Base-by-base conservation (phyloP, 35 echinoderm and acorn worm genomes). In the Stichopus chloronotus region DNA sequence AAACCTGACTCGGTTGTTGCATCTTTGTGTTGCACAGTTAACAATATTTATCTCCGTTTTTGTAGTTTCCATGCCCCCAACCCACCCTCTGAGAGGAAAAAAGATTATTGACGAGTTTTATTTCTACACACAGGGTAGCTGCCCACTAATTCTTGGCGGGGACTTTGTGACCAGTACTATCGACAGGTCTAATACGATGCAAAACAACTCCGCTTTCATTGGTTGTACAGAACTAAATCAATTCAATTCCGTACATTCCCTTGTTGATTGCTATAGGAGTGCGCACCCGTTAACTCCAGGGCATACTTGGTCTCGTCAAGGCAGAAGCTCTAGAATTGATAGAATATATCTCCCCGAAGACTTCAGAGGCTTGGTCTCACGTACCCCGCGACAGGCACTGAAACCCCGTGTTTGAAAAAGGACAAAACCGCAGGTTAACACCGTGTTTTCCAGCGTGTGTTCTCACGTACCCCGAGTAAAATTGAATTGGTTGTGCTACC, bases 301-400 rank as follows among this genome's bases (percentile, higher is more conserved):
- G 3, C 86, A 88, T 52, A 88, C 86, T 59, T 69, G 59, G 86
- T 5, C 3, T 4, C 86, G 69, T 53, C 24, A 88, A 55, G 21
- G 59, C 5, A 9, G 23, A 16, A 69, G 56, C 69, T 88, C 86
- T 88, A 25, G 86, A 4, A 68, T 88, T 52, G 86, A 88, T 88
- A 5, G 86, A n/a, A n/a, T 87, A 61, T 87, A 87, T 87, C 4
- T 61, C 19, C 83, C 53, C 56, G 6, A 13, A 11, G 5, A 7
- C 56, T 57, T 86, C 43, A 19, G 3, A 86, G 3, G 3, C 54
- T 7, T 14, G 12, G 8, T 86, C 9, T 86, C n/a, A n/a, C n/a
- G n/a, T n/a, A n/a, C n/a, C n/a, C n/a, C n/a, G n/a, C n/a, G n/a
- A n/a, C n/a, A n/a, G n/a, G n/a, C n/a, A n/a, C n/a, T n/a, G n/a